Conservation (phyloP, 2,888 invertebrate species). For the Eristalis tenax region DNA sequence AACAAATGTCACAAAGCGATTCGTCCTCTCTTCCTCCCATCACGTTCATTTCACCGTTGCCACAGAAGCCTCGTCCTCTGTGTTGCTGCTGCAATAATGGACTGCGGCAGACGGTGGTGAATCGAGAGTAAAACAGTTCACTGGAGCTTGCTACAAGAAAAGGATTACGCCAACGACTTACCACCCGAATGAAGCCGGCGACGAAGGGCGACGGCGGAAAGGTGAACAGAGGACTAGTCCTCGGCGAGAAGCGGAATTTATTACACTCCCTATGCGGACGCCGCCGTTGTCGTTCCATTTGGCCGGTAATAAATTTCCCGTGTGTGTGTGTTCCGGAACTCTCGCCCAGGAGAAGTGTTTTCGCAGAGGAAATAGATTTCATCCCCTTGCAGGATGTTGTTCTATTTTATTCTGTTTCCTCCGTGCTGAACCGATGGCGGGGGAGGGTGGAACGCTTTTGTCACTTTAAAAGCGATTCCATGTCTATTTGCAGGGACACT, state of each 20-base stretch:
- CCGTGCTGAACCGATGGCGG: conserved; percentile 1
- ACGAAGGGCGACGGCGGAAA: neutral
- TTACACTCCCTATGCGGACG: conserved; percentile 31
- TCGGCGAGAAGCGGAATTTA: conserved; percentile 43
- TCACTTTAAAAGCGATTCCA: conserved; percentile 57
- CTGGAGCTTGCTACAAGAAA: neutral
- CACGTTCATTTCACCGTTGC: neutral
- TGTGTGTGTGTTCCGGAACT: conserved; percentile 31
- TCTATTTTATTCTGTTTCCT: conserved; percentile 9
- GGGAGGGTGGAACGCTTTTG: conserved; percentile 17
- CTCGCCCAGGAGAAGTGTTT: conserved; percentile 2
- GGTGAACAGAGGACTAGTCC: conserved; percentile 11
- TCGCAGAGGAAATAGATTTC: conserved; percentile 15
- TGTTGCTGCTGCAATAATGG: neutral
- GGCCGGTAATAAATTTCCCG: conserved; percentile 45
- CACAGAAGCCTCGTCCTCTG: no score
- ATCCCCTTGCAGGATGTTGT: conserved; percentile 11
- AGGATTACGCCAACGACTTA: conserved; percentile 14
- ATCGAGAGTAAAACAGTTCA: conserved; percentile 6
- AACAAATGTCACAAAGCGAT: neutral
- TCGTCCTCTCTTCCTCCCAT: neutral
- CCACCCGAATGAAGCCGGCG: neutral
- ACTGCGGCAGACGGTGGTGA: neutral
- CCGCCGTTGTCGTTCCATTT: conserved; percentile 10
- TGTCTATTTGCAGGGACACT: conserved; percentile 36